Percentiles rank a stretch among this genome's conserved stretches.
phyloP scores from a whole-genome alignment of 2,113 vertebrate species.

The Terrapene triunguis region DNA sequence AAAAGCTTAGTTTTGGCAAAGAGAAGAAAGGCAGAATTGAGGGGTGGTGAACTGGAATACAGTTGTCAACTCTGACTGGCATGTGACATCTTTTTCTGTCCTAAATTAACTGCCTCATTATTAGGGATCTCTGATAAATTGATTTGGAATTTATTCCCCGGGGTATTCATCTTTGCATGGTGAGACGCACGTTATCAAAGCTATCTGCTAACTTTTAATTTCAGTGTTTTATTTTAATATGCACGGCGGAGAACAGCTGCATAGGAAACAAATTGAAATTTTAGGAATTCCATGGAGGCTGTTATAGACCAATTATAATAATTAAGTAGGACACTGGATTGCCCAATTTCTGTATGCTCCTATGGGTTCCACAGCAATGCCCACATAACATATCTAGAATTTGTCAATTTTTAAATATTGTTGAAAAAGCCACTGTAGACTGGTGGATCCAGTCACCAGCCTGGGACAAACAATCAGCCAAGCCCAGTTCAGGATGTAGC shows the following conservation, averaged over 20 bases:
- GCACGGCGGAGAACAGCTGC: not conserved
- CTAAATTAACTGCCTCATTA: slow-evolving; percentile 54
- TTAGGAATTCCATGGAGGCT: not conserved
- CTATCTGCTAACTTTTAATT: slow-evolving; percentile 6
- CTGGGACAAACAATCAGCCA: not conserved
- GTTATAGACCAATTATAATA: not conserved
- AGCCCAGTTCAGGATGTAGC: not conserved
- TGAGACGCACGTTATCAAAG: slow-evolving; percentile 21
- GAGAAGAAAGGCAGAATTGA: not conserved
- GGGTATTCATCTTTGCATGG: slow-evolving; percentile 14
- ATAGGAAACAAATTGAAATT: not conserved
- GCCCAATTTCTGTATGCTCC: not conserved
- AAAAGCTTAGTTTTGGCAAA: slow-evolving; percentile 7
- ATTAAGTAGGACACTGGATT: not conserved
- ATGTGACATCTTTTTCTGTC: slow-evolving; percentile 5
- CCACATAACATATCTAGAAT: fast-evolving
- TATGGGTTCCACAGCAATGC: not conserved
- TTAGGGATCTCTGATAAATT: slow-evolving; percentile 38
- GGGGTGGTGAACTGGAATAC: slow-evolving; percentile 8
- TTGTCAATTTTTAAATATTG: not conserved
- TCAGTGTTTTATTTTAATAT: slow-evolving; percentile 4
- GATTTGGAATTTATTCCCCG: slow-evolving; percentile 27
- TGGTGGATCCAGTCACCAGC: not conserved
- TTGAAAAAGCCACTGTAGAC: not conserved
- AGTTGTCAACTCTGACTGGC: slow-evolving; percentile 29